phyloP scores from a whole-genome alignment of 2,113 vertebrate species.

The Callipepla squamata region DNA sequence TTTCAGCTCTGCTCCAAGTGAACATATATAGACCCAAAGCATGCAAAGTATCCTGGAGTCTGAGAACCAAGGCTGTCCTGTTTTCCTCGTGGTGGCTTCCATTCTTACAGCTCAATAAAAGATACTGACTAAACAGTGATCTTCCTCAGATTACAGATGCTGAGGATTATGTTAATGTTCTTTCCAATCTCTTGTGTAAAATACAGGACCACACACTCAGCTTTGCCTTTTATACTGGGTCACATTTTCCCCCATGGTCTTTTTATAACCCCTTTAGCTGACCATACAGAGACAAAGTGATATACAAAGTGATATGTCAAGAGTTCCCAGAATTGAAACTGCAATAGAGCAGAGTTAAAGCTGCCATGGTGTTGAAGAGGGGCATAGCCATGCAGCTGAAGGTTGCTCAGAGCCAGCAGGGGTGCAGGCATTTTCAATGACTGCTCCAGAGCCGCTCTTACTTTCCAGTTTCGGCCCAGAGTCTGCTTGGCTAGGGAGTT shows the following conservation, averaged over 20 bases:
- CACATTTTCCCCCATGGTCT: neutral
- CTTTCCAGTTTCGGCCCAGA: neutral
- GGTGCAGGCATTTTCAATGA: neutral
- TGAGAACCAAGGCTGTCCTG: neutral
- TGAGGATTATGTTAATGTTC: neutral
- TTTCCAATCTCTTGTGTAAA: neutral
- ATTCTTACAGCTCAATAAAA: neutral
- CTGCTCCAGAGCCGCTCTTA: neutral
- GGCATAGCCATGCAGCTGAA: neutral
- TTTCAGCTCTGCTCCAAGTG: neutral
- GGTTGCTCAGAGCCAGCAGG: neutral
- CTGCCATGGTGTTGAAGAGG: neutral
- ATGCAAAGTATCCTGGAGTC: fast-evolving
- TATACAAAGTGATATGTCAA: neutral
- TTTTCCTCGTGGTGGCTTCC: neutral
- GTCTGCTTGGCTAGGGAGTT: slow-evolving; percentile 9
- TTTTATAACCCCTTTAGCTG: neutral
- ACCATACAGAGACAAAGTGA: neutral
- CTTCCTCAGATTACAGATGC: neutral
- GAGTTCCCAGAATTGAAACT: neutral
- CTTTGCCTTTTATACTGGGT: neutral
- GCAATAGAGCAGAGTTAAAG: neutral
- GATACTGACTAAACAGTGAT: neutral
- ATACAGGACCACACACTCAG: fast-evolving
- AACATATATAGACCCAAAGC: neutral